These are phyloP conservation scores for Asarcornis scutulata DNA, from an alignment of 2,113 vertebrate genomes.

Conservation along the genomic window DNA sequence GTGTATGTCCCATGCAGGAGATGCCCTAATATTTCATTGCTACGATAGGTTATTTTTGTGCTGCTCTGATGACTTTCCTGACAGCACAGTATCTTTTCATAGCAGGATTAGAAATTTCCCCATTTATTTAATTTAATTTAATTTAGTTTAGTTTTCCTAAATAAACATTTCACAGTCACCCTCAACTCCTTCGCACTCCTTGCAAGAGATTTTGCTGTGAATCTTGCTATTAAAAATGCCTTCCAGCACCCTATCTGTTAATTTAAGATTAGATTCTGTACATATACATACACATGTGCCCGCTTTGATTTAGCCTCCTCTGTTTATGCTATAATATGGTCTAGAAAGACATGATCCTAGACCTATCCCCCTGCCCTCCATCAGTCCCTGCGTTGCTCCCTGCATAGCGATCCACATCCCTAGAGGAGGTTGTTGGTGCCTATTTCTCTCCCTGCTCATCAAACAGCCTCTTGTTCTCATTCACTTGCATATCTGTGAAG, in stretches of 20 bases:
- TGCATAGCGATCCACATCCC: not conserved
- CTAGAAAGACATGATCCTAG: not conserved
- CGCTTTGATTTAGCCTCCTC: not conserved
- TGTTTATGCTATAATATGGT: not conserved
- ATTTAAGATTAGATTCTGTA: not conserved
- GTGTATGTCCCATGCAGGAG: not conserved
- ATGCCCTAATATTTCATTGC: not conserved
- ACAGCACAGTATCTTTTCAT: not conserved
- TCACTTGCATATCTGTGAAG: not conserved
- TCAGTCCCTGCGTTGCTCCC: not conserved
- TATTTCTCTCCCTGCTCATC: not conserved
- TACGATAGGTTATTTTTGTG: not conserved
- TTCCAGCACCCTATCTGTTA: not conserved
- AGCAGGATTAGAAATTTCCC: not conserved
- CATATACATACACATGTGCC: not conserved
- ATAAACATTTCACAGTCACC: not conserved
- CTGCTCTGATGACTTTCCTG: not conserved
- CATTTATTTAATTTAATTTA: not conserved
- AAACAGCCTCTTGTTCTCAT: not conserved
- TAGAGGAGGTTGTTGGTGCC: fast-evolving
- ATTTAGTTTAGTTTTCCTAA: not conserved
- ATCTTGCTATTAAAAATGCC: not conserved
- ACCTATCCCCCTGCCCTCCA: not conserved
- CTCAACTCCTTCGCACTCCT: not conserved
- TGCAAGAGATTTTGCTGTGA: not conserved